phyloP scores from a whole-genome alignment of 2,888 invertebrate species.

The Drosophila fulvimacula region DNA sequence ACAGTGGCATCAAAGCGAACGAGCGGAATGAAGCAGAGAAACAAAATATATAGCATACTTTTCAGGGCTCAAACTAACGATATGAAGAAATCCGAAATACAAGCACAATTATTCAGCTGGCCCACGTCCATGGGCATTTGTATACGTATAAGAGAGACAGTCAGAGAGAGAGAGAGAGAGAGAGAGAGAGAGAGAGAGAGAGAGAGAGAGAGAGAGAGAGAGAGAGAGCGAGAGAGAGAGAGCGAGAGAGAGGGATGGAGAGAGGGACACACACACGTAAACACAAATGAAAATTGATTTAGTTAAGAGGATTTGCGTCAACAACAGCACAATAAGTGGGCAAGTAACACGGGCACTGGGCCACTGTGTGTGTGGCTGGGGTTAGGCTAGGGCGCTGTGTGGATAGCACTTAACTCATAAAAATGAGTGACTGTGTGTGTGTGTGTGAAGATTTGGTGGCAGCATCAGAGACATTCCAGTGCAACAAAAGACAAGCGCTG shows the following conservation, averaged over 20 bases:
- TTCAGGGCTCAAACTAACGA: slow-evolving; percentile 41
- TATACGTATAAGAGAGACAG: slow-evolving; percentile 28
- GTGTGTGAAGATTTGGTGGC: slow-evolving; percentile 34
- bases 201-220: slow-evolving; percentile 10
- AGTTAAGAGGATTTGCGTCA: slow-evolving; percentile 80
- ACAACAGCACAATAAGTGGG: slow-evolving; percentile 79
- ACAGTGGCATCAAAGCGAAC: not conserved
- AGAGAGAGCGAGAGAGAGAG: slow-evolving; percentile 1
- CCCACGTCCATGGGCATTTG: slow-evolving; percentile 49
- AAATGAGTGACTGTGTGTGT: slow-evolving; percentile 59
- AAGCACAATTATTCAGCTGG: slow-evolving; percentile 59
- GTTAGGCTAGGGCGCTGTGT: slow-evolving; percentile 42
- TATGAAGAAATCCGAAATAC: slow-evolving; percentile 46
- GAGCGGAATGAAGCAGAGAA: not conserved
- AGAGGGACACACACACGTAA: slow-evolving; percentile 40
- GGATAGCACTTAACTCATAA: slow-evolving; percentile 78
- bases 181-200: not conserved
- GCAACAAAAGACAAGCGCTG: slow-evolving; percentile 63
- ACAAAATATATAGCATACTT: slow-evolving; percentile 59
- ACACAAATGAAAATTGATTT: slow-evolving; percentile 79
- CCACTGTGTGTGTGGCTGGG: slow-evolving; percentile 6
- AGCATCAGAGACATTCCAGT: slow-evolving; percentile 14
- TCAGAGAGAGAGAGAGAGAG: slow-evolving; percentile 4
- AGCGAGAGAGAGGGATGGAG: not conserved
- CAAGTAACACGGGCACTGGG: slow-evolving; percentile 62